A percentile compares a stretch with the other conserved stretches of the same genome.
These are phyloP conservation scores for Chironomus tepperi DNA, from an alignment of 1,140 invertebrate genomes.

Conservation along the genomic window DNA sequence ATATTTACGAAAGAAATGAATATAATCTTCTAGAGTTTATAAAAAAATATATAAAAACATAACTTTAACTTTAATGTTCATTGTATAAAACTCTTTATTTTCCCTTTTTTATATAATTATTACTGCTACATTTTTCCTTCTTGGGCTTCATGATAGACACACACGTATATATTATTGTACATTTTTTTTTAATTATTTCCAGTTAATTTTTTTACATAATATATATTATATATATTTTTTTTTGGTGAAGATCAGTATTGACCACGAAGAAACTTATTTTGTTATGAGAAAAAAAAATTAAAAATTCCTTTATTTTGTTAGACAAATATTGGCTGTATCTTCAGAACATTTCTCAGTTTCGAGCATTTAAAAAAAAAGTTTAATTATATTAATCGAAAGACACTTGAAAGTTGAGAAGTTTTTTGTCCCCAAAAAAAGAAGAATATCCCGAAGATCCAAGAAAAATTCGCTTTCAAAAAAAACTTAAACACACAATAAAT, in stretches of 20 bases:
- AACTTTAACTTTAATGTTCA: not conserved
- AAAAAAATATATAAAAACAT: not conserved
- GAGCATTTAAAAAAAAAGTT: not conserved
- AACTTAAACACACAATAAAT: not conserved
- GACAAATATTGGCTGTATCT: not conserved
- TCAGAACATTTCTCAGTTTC: not conserved
- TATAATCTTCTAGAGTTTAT: conserved; percentile 14
- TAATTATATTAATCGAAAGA: not conserved
- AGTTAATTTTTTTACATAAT: not conserved
- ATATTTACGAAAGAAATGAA: not conserved
- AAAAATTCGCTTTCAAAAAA: not conserved
- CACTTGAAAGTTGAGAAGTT: not conserved
- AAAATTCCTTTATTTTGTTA: no score
- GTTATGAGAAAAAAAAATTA: not conserved
- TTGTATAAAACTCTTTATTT: not conserved
- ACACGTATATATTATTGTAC: not conserved
- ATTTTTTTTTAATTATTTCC: not conserved
- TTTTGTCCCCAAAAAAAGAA: not conserved
- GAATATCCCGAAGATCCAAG: not conserved
- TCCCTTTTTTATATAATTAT: not conserved
- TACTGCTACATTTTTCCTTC: not conserved
- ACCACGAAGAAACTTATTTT: not conserved
- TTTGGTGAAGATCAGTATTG: not conserved
- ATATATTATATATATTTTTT: not conserved
- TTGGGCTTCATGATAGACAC: not conserved